Base-by-base conservation (phyloP, 2,888 invertebrate species). In the Atherix ibis region DNA sequence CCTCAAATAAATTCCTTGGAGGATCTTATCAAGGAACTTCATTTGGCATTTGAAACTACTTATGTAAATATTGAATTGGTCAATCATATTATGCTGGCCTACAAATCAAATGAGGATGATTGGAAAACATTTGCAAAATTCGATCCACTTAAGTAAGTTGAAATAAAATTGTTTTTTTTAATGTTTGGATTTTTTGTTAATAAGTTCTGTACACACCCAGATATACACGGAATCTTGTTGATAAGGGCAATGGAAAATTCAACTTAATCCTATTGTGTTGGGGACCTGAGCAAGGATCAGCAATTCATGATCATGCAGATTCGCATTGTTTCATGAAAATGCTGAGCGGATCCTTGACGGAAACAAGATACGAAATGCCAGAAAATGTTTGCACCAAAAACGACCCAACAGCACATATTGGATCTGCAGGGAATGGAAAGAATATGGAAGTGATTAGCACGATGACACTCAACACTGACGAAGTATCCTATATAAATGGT, bases 241-340 rank as follows among this genome's bases (percentile, higher is more conserved):
- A 97, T 52, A 75, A 73, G 39, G 98, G 97, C 4, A 97, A 98
- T 55, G 95, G 91, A 0, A 89, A 87, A 54, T 98, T 92, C 63
- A 98, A 98, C 63, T 65, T 98, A 44, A 91, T 98, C 80, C 71
- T 92, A 18, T 63, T 98, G n/a, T 97, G 97, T 62, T 98, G 98
- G 97, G 88, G 91, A 14, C 88, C 92, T 54, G 88, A 87, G 1
- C 89, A 92, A 44, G 85, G 84, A 1, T 89, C 94, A 0, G 79
- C 85, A 8, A 92, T 98, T 44, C 98, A 98, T 57, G 94, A 95
- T 59, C 98, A 98, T 53, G 76, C 92, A 0, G 73, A 94, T 51
- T 79, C 95, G 0, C 94, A 98, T 54, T 98, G 98, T 58, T 92
- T 98, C 58, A 92, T 98, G 83, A 98, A 95, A 62, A 71, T 88